Evolutionary conservation across 2,113 vertebrate species (phyloP), one percentile per base, ranked within the genome.

Genomic region (Trogon surrucura): DNA sequence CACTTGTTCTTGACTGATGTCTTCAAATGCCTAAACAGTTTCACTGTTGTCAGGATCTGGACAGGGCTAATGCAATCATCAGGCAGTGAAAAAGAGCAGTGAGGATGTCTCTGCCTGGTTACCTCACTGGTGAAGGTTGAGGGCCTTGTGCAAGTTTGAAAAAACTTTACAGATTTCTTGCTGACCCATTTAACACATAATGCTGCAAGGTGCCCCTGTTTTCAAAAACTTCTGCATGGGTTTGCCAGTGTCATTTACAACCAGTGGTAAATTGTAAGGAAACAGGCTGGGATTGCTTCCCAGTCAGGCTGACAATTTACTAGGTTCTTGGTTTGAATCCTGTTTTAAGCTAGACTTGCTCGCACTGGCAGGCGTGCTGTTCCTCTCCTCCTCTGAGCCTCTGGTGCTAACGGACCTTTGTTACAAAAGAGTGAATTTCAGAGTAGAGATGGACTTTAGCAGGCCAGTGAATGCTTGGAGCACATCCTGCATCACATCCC

Each of bases 81-180:
- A 21, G 5, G 7, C 19, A 88, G 44, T 18, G 25, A 0, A 0
- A 32, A 60, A 67, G 17, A 54, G 11, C 26, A 3, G 1, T 69
- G 50, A 60, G 23, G 23, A 34, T 64, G 19, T 27, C 15, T 7
- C 22, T 66, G 38, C 19, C 4, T 51, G 11, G 5, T 41, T 30
- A 57, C 3, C 30, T 53, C 23, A 22, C 7, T 32, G 5, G 6
- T 91, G n/a, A 71, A 80, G 14, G 10, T 2, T 0, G 10, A 66
- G 11, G 16, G 19, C 13, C 25, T 66, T 71, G 22, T 44, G 32
- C 8, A 69, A n/a, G 9, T 53, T 11, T 19, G n/a, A 27, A 36
- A 56, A 51, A 36, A 20, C 2, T 18, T 60, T 6, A 21, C 17
- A 4, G 1, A 11, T 53, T 93, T 87, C 29, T 19, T 81, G 16